Evolutionary conservation across 2,113 vertebrate species (phyloP).

Genomic region (Brienomyrus brachyistius): DNA sequence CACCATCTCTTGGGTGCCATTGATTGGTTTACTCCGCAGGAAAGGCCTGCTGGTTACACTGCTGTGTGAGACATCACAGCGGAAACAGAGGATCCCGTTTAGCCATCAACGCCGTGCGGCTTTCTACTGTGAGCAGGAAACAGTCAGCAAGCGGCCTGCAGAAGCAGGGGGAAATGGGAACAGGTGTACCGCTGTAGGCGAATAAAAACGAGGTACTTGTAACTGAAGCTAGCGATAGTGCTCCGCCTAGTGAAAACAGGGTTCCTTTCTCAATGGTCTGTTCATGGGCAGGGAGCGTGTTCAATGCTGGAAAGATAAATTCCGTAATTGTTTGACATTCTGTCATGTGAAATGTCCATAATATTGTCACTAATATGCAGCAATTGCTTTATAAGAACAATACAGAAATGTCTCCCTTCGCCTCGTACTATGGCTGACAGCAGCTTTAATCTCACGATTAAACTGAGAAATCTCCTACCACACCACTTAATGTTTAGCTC

Average conservation of each 20-base stretch:
- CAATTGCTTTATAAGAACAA: neutral
- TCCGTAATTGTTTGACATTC: neutral
- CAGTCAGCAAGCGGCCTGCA: neutral
- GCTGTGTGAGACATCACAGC: neutral
- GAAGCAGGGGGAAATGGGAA: neutral
- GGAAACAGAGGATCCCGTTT: neutral
- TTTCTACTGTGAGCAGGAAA: neutral
- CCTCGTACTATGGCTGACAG: neutral
- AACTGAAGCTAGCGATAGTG: neutral
- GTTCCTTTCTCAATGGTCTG: neutral
- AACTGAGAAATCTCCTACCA: neutral
- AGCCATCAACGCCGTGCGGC: neutral
- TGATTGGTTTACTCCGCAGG: neutral
- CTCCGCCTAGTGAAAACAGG: neutral
- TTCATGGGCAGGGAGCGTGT: neutral
- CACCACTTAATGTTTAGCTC: neutral
- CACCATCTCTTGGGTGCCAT: neutral
- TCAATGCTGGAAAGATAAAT: neutral
- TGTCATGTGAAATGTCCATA: neutral
- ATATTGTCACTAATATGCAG: neutral
- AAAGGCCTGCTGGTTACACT: neutral
- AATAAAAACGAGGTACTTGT: neutral
- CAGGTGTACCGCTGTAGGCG: neutral
- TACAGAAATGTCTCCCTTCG: neutral
- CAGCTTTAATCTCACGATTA: neutral